Percentiles rank a stretch among this genome's conserved stretches.
These are phyloP conservation scores for Cynoglossus semilaevis DNA, from an alignment of 2,113 vertebrate species.

Conservation along the genomic window DNA sequence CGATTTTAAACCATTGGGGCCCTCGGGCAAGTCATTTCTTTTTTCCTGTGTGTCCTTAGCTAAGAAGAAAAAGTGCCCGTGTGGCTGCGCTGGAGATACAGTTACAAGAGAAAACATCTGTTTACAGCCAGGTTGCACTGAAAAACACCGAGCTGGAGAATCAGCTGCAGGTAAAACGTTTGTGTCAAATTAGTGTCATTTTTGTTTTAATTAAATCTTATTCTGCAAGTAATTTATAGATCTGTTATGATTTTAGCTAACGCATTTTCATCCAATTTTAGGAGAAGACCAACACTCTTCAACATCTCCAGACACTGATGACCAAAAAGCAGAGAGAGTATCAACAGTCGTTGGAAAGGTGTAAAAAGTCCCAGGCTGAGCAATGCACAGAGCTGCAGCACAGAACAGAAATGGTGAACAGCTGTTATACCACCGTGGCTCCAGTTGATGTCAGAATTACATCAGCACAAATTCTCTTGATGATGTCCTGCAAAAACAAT, in stretches of 20 bases:
- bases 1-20: not conserved
- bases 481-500: not conserved
- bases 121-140: constrained; percentile 79
- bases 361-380: constrained; percentile 76
- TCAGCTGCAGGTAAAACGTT: constrained; percentile 78
- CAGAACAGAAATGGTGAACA: constrained; percentile 80
- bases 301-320: constrained; percentile 80
- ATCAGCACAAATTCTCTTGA: not conserved
- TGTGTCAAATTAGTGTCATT: too few species aligned
- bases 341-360: constrained; percentile 81
- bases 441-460: not conserved
- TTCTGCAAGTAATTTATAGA: too few species aligned
- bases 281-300: constrained; percentile 78
- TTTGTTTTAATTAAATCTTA: too few species aligned
- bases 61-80: constrained; percentile 85
- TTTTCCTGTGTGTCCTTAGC: constrained; percentile 62
- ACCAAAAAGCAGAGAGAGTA: constrained; percentile 79
- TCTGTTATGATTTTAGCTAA: not conserved
- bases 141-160: constrained; percentile 84
- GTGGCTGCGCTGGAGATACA: constrained; percentile 84
- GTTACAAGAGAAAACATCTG: constrained; percentile 86
- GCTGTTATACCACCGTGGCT: not conserved
- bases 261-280: constrained; percentile 38
- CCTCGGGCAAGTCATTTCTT: not conserved
- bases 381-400: constrained; percentile 83